Percentiles rank a stretch among this genome's conserved stretches.
Evolutionary conservation across 2,113 vertebrate genomes (phyloP).

Genomic region (Cacatua alba): DNA sequence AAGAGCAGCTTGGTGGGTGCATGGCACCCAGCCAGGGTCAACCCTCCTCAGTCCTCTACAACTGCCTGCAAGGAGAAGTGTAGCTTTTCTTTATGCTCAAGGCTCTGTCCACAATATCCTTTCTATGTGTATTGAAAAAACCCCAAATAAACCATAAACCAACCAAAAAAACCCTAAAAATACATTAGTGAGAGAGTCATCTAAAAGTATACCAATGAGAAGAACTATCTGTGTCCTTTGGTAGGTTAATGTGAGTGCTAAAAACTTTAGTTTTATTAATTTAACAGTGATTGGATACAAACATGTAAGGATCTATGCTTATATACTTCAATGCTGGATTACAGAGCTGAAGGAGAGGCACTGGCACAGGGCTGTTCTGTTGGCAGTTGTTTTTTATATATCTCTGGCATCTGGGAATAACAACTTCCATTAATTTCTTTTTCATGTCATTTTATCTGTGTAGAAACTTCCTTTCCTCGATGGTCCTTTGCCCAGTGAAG

Average conservation of each 20-base stretch:
- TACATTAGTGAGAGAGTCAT: neutral
- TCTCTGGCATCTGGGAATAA: neutral
- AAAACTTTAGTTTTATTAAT: neutral
- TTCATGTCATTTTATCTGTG: neutral
- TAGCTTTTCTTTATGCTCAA: neutral
- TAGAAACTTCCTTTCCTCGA: slow-evolving; percentile 70
- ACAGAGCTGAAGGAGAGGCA: neutral
- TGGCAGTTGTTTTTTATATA: neutral
- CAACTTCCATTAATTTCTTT: neutral
- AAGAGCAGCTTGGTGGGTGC: neutral
- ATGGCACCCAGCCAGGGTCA: neutral
- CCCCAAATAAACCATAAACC: neutral
- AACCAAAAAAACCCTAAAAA: neutral
- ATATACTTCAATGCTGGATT: neutral
- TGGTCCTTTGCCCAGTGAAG: slow-evolving; percentile 27
- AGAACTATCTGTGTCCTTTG: neutral
- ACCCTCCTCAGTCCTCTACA: neutral
- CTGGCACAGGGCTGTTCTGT: accelerated
- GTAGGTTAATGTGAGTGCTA: neutral
- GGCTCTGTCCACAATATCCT: neutral
- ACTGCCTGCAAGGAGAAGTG: neutral
- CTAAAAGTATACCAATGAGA: neutral
- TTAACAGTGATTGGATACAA: neutral
- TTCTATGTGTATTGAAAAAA: neutral
- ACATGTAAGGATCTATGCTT: neutral